Base-by-base conservation (phyloP, 2,797 vertebrate species). In the Xenentodon cancila region DNA sequence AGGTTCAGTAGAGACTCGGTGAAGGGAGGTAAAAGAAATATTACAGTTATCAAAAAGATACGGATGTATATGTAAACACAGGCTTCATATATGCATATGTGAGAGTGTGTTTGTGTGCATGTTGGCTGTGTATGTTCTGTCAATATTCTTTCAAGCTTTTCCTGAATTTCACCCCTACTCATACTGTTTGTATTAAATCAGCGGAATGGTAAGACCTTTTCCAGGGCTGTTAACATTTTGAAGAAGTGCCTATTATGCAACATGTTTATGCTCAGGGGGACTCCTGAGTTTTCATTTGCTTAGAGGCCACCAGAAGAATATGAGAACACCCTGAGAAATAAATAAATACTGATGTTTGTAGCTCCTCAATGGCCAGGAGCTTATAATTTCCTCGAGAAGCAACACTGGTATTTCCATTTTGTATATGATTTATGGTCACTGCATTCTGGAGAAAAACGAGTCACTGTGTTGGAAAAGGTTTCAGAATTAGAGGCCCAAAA, bases 221-320 rank as follows among this genome's bases (percentile, higher is more conserved):
- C 80, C 68, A 79, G 77, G 83, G 89, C 85, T 88, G 84, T 89
- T 92, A 90, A 81, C 88, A 91, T 88, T 91, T 89, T 82, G 75
- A 85, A 87, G 79, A 86, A 87, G 77, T 80, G 71, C 80, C 79
- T 82, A 87, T 91, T 91, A 89, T 83, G 87, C 86, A 87, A 86
- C 68, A 76, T 92, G 87, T 93, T 90, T 84, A 84, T 52, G 85
- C 90, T 90, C 65, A 65, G 58, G 71, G 80, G 85, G 79, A 85
- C 84, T 80, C 77, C 59, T 53, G 68, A 74, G 73, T 85, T 85
- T 88, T 81, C 71, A 85, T 84, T 84, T 82, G 86, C 85, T 85
- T 12, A 27, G 40, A 86, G 82, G 80, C 77, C 73, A 73, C 59
- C 61, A 60, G 50, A 46, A 71, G 76, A 83, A 85, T 78, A 61